phyloP scores from a whole-genome alignment of 2,888 invertebrate species.

The Epiblema foenella region DNA sequence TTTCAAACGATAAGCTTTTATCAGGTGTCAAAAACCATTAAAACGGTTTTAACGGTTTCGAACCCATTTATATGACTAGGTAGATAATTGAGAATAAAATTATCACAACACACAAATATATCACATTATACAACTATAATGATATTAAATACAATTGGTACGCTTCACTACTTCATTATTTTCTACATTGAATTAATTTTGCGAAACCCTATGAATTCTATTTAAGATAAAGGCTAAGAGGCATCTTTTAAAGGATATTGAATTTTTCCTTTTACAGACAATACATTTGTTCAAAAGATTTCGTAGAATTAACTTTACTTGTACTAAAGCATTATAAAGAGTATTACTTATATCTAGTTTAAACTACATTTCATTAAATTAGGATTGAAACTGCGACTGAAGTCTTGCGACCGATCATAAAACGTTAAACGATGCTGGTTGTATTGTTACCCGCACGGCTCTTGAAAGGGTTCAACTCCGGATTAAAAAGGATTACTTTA shows the following conservation, averaged over 20 bases:
- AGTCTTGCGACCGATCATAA: constrained; percentile 21
- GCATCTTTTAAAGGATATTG: background rate
- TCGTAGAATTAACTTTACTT: constrained; percentile 24
- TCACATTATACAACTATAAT: constrained; percentile 63
- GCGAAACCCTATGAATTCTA: constrained; percentile 6
- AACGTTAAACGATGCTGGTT: constrained; percentile 19
- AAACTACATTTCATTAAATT: constrained; percentile 31
- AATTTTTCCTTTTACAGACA: background rate
- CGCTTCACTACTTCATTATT: constrained; percentile 37
- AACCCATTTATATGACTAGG: constrained; percentile 37
- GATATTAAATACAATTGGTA: constrained; percentile 52
- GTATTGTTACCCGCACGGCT: constrained; percentile 10
- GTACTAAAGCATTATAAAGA: constrained; percentile 14
- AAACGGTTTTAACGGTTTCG: constrained; percentile 33
- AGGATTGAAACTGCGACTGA: constrained; percentile 23
- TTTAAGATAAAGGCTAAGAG: background rate
- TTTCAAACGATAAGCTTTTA: background rate
- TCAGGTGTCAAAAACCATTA: constrained; percentile 20
- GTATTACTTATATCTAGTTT: constrained; percentile 20
- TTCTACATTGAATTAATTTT: constrained; percentile 16
- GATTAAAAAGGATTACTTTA: constrained; percentile 40
- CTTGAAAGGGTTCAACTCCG: constrained; percentile 34
- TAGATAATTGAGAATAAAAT: constrained; percentile 48
- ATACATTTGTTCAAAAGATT: constrained; percentile 4
- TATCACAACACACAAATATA: constrained; percentile 74